A percentile compares a stretch with the other conserved stretches of the same genome.
Conservation (phyloP, 2,113 vertebrate genomes). For the Hemichromis elongatus region DNA sequence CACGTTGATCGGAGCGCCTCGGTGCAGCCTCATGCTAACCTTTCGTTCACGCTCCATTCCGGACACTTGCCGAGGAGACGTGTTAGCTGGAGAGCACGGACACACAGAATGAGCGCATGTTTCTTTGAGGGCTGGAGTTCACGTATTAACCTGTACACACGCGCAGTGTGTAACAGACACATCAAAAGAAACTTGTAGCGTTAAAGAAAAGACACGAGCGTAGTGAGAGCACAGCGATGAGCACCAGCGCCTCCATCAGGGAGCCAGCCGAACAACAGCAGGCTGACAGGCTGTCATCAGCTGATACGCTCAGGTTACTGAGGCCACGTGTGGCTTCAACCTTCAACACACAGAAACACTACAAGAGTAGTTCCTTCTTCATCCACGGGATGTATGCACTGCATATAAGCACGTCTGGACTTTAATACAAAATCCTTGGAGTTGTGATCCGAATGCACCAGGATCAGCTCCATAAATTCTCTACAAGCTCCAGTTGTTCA, state of each 20-base stretch:
- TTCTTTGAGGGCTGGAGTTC: background rate
- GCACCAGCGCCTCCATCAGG: background rate
- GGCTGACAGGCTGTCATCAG: background rate
- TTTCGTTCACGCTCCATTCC: slow-evolving; percentile 91
- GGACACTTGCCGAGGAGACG: slow-evolving; percentile 83
- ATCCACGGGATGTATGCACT: fast-evolving
- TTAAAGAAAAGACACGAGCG: background rate
- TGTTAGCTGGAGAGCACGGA: slow-evolving; percentile 76
- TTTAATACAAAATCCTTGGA: background rate
- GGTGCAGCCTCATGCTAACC: slow-evolving; percentile 95
- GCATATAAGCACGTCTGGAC: background rate
- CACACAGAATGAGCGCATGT: background rate
- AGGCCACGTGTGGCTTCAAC: too few species aligned
- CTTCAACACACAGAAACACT: too few species aligned
- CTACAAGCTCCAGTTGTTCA: too few species aligned
- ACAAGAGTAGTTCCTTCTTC: background rate
- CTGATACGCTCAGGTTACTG: background rate
- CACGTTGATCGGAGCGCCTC: slow-evolving; percentile 88
- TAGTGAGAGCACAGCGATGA: background rate
- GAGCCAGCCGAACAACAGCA: background rate
- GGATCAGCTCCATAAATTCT: background rate
- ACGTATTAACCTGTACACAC: background rate
- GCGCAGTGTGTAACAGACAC: background rate
- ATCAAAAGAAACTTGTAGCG: background rate
- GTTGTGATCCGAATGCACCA: background rate